Base-by-base conservation (phyloP, 2,888 invertebrate genomes). In the Coecobrya sp. region DNA sequence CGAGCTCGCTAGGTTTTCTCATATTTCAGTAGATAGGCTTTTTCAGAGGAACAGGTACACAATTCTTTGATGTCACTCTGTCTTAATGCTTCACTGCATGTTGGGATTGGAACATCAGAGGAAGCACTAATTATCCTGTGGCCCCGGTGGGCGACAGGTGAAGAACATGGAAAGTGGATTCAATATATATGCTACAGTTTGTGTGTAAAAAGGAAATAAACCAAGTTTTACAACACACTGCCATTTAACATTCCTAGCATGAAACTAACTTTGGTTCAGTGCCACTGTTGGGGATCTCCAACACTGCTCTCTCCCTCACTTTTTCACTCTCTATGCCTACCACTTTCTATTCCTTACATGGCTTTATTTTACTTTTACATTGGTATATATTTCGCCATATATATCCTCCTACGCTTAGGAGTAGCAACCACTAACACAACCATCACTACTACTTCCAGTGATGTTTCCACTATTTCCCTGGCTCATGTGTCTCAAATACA, bases 151-250 rank as follows among this genome's bases (percentile, higher is more conserved):
- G 92, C 89, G 92, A 89, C 92, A 92, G 92, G 92, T 92, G 92
- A 92, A 92, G 86, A 92, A 89, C 92, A 92, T 92, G 92, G 89
- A 92, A 92, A 92, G 88, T 92, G 89, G 92, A 92, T 92, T 92
- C 92, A 89, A 89, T 89, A 68, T 85, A 82, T 85, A 65, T 86
- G 19, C 68, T 49, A 49, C 68, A 49, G 27, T 68, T 19, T 85
- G 68, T 68, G 52, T 68, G 68, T 85, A 92, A 92, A 92, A 92
- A 81, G 86, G 89, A 89, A 86, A 92, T 88, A 89, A 86, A 89
- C 76, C 89, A 86, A 86, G 86, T 92, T 92, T 92, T 92, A 89
- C 82, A 82, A 86, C 89, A 85, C 76, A 68, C 76, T 68, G 88
- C 59, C 92, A 86, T 92, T 92, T 92, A 88, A 65, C 85, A 92